Evolutionary conservation across 2,113 vertebrate genomes (phyloP), one percentile per base, ranked within the genome.

Genomic region (Lontra canadensis): DNA sequence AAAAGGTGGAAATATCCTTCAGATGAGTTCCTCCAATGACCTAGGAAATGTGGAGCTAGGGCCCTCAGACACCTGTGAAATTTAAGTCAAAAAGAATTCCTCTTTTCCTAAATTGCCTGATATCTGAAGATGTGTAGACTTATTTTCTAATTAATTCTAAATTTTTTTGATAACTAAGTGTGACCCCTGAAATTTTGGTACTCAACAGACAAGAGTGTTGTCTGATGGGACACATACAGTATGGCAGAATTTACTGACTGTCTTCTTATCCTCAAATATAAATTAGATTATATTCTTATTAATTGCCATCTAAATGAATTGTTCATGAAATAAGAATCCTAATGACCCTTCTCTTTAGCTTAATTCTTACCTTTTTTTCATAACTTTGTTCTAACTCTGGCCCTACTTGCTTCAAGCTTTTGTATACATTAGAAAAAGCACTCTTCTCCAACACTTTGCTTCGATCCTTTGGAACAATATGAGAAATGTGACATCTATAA

Each of bases 91-190:
- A 91, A 81, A 76, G 29, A 95, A 71, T 47, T 65, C 17, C 14
- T 90, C 47, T 76, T 39, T 91, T 44, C 6, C 25, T 67, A 89
- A 76, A 34, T 85, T 82, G 1, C 31, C 88, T 81, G 31, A 71
- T 49, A 79, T 6, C 26, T 92, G 1, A 36, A 87, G 17, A 7
- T 88, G 0, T 55, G 1, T n/a, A 71, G 63, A 88, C 20, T 97
- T 93, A 52, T 42, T 96, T 94, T 93, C 49, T 71, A 81, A 87
- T 67, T 84, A 93, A 71, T 82, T 61, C 34, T 78, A 52, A 76
- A 20, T 57, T 26, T 59, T 42, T 92, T 78, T 39, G 1, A 82
- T 92, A 65, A 25, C 42, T 65, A 71, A 29, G 6, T 7, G 67
- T 96, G 25, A 39, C 6, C 44, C 15, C 26, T 76, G 10, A 85